Evolutionary conservation across 2,113 vertebrate genomes (phyloP), one percentile per base, ranked within the genome.

Genomic region (Chaenocephalus aceratus): DNA sequence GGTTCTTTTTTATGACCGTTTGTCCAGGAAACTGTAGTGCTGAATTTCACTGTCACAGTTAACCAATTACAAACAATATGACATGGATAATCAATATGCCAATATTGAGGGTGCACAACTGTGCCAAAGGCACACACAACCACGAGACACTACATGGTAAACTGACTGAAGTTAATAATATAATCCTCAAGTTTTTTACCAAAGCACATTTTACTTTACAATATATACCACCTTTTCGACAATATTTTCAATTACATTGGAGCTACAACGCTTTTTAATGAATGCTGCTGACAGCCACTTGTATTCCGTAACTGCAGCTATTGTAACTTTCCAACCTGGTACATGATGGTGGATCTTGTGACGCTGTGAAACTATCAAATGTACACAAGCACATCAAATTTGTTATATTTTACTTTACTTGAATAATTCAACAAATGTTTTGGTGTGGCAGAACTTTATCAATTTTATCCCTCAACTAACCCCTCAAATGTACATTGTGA

Each of bases 51-150:
- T 65, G 79, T 86, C 68, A 82, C 83, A 69, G 9, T 6, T 49
- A 75, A 61, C 65, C 66, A 64, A 67, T 73, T 76, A 48, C 34
- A 75, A 52, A 74, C 26, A 26, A 26, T 62, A 81, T 57, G n/a
- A 79, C 60, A 63, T 82, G 44, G 57, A 72, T 74, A 26, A 84
- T 84, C 86, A 88, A 82, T 88, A 84, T 49, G 64, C 78, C 84
- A 77, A 76, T 87, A 87, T 13, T 13, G 16, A 67, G 46, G 70
- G 6, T 26, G 6, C 16, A 58, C 56, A 69, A 53, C 63, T 75
- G 26, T 72, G 58, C 10, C 57, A 54, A 21, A 56, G 26, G 11
- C 48, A 69, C 34, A 1, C 18, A 68, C 30, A 70, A 52, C 56
- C 80, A 75, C 14, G 5, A 71, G 44, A 64, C 30, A 34, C 21